These are phyloP conservation scores for Hermodice carunculata DNA, from an alignment of 2,888 invertebrate species.

Conservation along the genomic window DNA sequence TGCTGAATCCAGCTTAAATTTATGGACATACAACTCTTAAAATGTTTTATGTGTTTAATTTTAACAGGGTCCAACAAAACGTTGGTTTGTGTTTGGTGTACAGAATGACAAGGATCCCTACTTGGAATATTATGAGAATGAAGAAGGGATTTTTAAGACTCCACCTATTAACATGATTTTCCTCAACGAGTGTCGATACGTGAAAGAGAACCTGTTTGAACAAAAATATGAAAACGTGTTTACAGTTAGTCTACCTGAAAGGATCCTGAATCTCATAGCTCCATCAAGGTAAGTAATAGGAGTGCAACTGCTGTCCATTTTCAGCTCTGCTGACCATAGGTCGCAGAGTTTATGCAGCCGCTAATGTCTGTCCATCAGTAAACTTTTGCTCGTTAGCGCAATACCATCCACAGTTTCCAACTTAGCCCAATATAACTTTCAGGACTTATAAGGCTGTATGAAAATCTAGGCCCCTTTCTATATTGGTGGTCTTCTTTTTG, in stretches of 20 bases:
- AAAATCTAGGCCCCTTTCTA: too few relatives aligned
- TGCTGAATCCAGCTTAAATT: neutral
- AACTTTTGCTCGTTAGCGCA: too few relatives aligned
- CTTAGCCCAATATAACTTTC: too few relatives aligned
- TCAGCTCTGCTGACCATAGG: too few relatives aligned
- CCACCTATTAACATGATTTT: constrained; percentile 48
- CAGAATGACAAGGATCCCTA: constrained; percentile 45
- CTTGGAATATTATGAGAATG: constrained; percentile 58
- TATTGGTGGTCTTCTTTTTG: too few relatives aligned
- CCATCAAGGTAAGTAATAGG: constrained; percentile 48
- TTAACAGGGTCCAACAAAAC: constrained; percentile 52
- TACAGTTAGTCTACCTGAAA: constrained; percentile 49
- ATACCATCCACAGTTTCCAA: too few relatives aligned
- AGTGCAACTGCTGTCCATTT: too few relatives aligned
- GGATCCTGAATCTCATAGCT: constrained; percentile 53
- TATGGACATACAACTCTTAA: neutral
- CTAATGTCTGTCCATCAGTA: too few relatives aligned
- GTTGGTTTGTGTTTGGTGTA: constrained; percentile 59
- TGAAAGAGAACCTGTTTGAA: constrained; percentile 45
- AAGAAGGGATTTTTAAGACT: constrained; percentile 50
- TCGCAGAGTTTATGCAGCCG: too few relatives aligned
- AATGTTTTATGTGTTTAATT: neutral
- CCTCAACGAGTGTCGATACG: constrained; percentile 44
- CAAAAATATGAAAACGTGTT: constrained; percentile 33
- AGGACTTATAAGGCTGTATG: too few relatives aligned